Base-by-base conservation (phyloP, 2,888 invertebrate species). In the Cosmia pyralina region DNA sequence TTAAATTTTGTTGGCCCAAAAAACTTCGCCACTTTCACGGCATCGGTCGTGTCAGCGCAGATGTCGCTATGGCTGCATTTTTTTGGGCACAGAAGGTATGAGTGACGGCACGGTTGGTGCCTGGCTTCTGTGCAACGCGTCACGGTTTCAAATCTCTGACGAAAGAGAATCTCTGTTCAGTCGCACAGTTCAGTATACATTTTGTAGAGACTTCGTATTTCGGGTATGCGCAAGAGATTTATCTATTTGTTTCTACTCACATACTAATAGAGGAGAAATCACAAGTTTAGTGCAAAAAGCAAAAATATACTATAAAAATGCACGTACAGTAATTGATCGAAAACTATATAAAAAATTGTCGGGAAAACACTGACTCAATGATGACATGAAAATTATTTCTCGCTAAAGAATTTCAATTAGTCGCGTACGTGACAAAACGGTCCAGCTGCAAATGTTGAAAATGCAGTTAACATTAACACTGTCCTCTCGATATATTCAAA, bases 401-500 rank as follows among this genome's bases (percentile, higher is more conserved):
- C 53, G n/a, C 7, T 15, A 28, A 50, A 64, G 34, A 55, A 28
- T 57, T 72, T 62, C 19, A 66, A 66, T 72, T 60, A 77, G 2
- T 70, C n/a, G 1, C 46, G 55, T 41, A 78, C 59, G 58, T 53
- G 22, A 62, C 55, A 66, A 53, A 44, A 15, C 38, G 17, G 3
- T 8, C 6, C 50, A 28, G 34, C 22, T 65, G n/a, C 19, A 67
- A 66, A 44, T 7, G 17, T 62, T 34, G 41, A 53, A 79, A 79
- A 68, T 60, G 60, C 38, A 57, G 68, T 68, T 41, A 55, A 44
- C 38, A 44, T 75, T 44, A 50, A 34, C 17, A 34, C 6, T 55
- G 19, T 28, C 17, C 15, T 53, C 10, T 28, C n/a, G 19, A 69
- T 66, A 55, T 55, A 55, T 63, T 48, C 34, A 52, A 57, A 79